These are phyloP conservation scores for Aplysina aerophoba DNA, from an alignment of 37 sponge, comb jelly and placozoan genomes.

Conservation along the genomic window DNA sequence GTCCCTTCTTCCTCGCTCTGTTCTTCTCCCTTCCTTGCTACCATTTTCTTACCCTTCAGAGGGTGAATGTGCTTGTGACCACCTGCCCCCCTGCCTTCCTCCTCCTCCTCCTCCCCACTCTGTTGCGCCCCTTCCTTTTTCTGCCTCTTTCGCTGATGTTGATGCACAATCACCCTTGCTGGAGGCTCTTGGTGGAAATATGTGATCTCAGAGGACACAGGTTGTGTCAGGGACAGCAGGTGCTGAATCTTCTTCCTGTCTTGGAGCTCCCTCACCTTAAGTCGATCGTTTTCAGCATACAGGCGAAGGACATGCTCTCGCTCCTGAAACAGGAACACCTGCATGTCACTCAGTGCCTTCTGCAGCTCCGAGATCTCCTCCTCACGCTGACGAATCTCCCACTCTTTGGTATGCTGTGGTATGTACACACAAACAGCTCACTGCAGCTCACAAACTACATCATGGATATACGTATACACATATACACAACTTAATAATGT, in stretches of 20 bases:
- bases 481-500: background rate
- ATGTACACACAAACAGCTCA: background rate
- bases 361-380: conserved; percentile 95
- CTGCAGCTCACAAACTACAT: background rate
- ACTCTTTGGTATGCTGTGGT: conserved; percentile 85
- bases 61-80: conserved; percentile 60
- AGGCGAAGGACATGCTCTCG: conserved; percentile 94
- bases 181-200: conserved; percentile 83
- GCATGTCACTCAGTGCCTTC: conserved; percentile 99
- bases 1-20: background rate
- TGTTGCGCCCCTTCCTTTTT: background rate
- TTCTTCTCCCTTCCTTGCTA: background rate
- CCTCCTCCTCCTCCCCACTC: background rate
- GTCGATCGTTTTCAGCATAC: conserved; percentile 96
- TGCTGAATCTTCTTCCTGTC: conserved; percentile 95
- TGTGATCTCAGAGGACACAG: conserved; percentile 59
- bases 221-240: conserved; percentile 83
- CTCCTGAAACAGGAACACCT: conserved; percentile 96
- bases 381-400: conserved; percentile 91
- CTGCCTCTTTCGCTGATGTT: conserved; percentile 38
- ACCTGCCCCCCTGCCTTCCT: conserved; percentile 66
- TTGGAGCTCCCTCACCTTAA: conserved; percentile 93
- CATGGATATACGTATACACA: background rate
- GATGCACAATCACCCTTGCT: conserved; percentile 47
- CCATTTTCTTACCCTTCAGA: background rate